Percentiles rank a stretch among this genome's conserved stretches.
phyloP scores from a whole-genome alignment of 2,888 invertebrate genomes.

The Brassicogethes aeneus region DNA sequence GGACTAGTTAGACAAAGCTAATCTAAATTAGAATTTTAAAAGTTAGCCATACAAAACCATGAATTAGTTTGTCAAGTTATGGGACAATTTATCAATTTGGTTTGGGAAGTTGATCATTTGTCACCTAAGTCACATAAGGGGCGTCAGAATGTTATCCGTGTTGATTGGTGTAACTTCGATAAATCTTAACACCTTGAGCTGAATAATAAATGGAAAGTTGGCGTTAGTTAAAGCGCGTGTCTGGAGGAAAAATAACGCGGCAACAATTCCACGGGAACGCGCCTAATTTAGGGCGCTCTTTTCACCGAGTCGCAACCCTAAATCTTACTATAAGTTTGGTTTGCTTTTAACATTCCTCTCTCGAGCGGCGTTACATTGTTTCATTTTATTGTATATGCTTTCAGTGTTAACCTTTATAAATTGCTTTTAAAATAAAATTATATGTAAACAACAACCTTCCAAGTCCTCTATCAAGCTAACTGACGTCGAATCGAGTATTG shows the following conservation, averaged over 20 bases:
- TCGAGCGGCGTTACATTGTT: constrained; percentile 17
- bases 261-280: constrained; percentile 16
- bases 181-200: constrained; percentile 7
- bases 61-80: constrained; percentile 2
- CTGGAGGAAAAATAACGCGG: constrained; percentile 12
- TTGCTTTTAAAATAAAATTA: constrained; percentile 9
- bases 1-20: no score
- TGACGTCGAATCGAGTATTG: no score
- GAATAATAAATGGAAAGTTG: constrained; percentile 9
- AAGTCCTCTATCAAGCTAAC: no score
- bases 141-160: constrained; percentile 11
- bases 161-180: constrained; percentile 11
- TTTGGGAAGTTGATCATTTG: constrained; percentile 5
- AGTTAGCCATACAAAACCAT: no score
- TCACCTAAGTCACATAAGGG: constrained; percentile 10
- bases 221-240: constrained; percentile 14
- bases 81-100: constrained; percentile 1
- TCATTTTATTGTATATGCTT: constrained; percentile 21
- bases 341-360: constrained; percentile 20
- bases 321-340: constrained; percentile 18
- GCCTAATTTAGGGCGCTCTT: constrained; percentile 22
- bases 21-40: no score
- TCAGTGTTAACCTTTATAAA: constrained; percentile 18
- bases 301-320: constrained; percentile 18
- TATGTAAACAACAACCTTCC: no score